Conservation (phyloP, 2,113 vertebrate species). For the Tylochromis polylepis region DNA sequence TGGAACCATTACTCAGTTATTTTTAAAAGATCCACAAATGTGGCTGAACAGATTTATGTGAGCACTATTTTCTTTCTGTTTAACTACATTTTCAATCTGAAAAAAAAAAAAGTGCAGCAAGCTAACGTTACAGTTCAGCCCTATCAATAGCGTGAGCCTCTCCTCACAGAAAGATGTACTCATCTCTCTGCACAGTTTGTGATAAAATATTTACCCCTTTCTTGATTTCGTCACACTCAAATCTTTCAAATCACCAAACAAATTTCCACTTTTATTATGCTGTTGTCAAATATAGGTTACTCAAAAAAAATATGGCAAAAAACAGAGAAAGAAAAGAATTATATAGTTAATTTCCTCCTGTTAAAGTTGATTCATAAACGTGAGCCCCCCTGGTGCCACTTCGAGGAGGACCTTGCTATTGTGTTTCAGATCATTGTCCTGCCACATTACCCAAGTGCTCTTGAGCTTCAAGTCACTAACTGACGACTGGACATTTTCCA, state of each 20-base stretch:
- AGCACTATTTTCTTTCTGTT: background rate
- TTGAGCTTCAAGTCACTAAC: background rate
- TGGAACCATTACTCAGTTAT: fast-evolving
- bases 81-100: background rate
- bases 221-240: background rate
- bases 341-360: background rate
- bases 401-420: background rate
- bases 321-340: background rate
- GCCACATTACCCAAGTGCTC: background rate
- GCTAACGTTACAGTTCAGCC: background rate
- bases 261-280: background rate
- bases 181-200: background rate
- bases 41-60: background rate
- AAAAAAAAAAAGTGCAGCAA: background rate
- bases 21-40: background rate
- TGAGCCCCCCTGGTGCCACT: background rate
- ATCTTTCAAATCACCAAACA: background rate
- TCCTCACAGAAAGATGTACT: background rate
- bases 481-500: background rate
- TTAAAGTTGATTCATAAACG: background rate
- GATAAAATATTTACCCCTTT: background rate
- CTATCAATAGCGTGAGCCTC: background rate
- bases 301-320: background rate
- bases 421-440: background rate
- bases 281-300: background rate